Evolutionary conservation across 2,113 vertebrate species (phyloP).

Genomic region (Canis aureus): DNA sequence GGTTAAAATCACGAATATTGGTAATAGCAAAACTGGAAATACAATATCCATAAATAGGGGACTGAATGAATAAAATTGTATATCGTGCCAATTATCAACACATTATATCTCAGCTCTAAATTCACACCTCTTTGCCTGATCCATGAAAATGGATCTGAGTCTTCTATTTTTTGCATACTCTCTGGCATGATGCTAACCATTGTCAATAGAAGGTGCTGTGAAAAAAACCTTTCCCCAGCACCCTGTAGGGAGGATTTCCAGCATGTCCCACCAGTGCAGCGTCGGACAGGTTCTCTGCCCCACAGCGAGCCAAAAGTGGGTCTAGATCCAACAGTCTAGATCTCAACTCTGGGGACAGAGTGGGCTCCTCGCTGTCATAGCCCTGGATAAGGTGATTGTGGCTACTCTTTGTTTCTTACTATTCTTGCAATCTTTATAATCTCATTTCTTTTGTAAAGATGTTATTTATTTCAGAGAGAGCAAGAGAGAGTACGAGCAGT

Average conservation of each 20-base stretch:
- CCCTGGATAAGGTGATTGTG: background rate
- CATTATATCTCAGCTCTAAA: background rate
- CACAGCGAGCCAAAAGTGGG: background rate
- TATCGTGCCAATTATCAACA: background rate
- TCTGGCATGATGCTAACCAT: background rate
- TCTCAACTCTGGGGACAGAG: background rate
- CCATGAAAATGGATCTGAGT: background rate
- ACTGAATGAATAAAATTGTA: background rate
- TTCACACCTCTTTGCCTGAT: background rate
- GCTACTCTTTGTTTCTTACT: background rate
- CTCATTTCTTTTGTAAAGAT: background rate
- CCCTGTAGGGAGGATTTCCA: background rate
- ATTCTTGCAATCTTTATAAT: background rate
- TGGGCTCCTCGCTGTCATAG: background rate
- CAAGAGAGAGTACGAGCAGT: too few relatives aligned
- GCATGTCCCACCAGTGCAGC: background rate
- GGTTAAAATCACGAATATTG: background rate
- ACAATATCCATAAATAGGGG: background rate
- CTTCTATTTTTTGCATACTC: background rate
- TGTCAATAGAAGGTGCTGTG: too few relatives aligned
- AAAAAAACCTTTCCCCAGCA: background rate
- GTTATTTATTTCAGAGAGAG: too few relatives aligned
- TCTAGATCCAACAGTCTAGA: background rate
- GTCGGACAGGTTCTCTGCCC: background rate
- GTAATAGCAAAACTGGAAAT: background rate